A percentile compares a stretch with the other conserved stretches of the same genome.
Evolutionary conservation across 2,113 vertebrate genomes (phyloP).

Genomic region (Trogon surrucura): DNA sequence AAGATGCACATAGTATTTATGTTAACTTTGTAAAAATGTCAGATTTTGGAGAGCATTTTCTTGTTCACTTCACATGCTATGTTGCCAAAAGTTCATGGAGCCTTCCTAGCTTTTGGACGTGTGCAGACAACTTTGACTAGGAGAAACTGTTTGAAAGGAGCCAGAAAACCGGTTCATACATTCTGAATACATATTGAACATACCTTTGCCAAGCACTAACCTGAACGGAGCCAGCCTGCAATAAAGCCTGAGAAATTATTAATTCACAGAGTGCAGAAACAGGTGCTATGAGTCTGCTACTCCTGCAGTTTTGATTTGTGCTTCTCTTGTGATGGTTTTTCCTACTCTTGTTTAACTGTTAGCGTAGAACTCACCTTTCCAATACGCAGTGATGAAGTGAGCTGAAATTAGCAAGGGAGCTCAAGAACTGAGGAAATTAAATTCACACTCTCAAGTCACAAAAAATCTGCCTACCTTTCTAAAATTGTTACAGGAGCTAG

Average conservation of each 20-base stretch:
- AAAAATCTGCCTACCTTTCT: background rate
- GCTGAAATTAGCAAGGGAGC: background rate
- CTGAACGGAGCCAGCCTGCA: constrained; percentile 18
- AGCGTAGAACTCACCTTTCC: background rate
- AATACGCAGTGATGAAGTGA: background rate
- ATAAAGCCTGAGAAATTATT: constrained; percentile 19
- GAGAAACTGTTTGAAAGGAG: constrained; percentile 24
- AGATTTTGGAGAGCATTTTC: background rate
- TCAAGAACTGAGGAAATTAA: background rate
- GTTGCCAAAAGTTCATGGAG: background rate
- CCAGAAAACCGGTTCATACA: background rate
- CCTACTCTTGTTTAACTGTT: background rate
- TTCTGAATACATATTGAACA: constrained; percentile 1
- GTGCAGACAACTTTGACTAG: background rate
- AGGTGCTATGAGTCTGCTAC: background rate
- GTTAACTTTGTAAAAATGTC: background rate
- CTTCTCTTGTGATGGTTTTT: background rate
- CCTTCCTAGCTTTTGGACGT: background rate
- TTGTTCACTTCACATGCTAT: background rate
- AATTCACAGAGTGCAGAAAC: constrained; percentile 8
- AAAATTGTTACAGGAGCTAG: background rate
- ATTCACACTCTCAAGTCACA: background rate
- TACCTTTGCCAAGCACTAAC: constrained; percentile 13
- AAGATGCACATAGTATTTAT: background rate
- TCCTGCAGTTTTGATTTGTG: background rate